Percentiles rank a stretch among this genome's conserved stretches.
Conservation (phyloP, 2,888 invertebrate species). For the Sminthurides aquaticus region DNA sequence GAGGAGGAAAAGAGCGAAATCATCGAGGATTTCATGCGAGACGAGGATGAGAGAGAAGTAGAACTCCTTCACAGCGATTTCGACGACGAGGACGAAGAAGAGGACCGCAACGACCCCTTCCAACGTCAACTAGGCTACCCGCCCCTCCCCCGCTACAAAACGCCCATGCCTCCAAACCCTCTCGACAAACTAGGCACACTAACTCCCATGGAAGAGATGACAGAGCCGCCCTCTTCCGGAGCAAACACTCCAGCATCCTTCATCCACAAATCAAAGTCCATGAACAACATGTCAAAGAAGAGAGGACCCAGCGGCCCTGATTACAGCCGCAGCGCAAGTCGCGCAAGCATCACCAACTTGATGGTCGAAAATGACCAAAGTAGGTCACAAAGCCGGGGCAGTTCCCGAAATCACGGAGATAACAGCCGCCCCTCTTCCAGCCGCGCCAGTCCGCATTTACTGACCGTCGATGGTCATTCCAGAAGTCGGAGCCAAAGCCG, state of each 20-base stretch:
- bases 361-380: slow-evolving; percentile 5
- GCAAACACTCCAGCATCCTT: slow-evolving; percentile 19
- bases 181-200: slow-evolving; percentile 23
- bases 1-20: slow-evolving; percentile 20
- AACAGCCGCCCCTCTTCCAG: background rate
- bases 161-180: slow-evolving; percentile 24
- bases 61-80: slow-evolving; percentile 45
- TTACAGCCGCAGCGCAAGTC: slow-evolving; percentile 4
- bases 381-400: background rate
- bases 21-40: slow-evolving; percentile 24
- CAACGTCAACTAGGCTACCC: slow-evolving; percentile 39
- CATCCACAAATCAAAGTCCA: background rate
- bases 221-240: slow-evolving; percentile 20
- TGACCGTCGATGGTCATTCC: background rate
- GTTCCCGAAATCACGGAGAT: background rate
- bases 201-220: slow-evolving; percentile 23
- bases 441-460: background rate
- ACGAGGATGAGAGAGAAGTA: slow-evolving; percentile 27
- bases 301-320: background rate
- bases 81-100: slow-evolving; percentile 45
- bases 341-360: slow-evolving; percentile 11
- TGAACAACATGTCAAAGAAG: background rate
- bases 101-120: slow-evolving; percentile 12
- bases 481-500: background rate
- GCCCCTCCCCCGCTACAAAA: slow-evolving; percentile 36